A percentile compares a stretch with the other conserved stretches of the same genome.
Conservation (phyloP, 2,888 invertebrate species). For the Drosophila prolongata region DNA sequence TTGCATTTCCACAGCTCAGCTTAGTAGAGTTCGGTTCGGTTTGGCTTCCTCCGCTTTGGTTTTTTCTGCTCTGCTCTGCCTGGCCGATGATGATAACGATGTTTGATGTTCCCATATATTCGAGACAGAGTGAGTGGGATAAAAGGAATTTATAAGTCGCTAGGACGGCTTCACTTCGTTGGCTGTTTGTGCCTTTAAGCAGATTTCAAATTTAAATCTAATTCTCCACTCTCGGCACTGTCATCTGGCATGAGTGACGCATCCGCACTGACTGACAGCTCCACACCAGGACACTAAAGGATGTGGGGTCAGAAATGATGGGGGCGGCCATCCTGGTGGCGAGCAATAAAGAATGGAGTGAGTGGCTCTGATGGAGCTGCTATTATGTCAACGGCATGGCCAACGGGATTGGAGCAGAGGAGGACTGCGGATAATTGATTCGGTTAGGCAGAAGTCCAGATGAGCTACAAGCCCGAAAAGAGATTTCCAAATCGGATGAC, state of each 20-base stretch:
- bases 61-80: constrained; percentile 1
- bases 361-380: constrained; percentile 50
- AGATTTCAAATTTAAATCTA: constrained; percentile 68
- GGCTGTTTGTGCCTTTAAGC: constrained; percentile 44
- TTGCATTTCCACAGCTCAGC: constrained; percentile 38
- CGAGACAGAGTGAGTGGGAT: constrained; percentile 22
- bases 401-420: constrained; percentile 40
- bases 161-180: constrained; percentile 43
- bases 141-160: constrained; percentile 55
- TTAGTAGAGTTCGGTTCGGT: constrained; percentile 12
- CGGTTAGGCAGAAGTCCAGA: constrained; percentile 32
- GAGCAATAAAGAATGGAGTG: constrained; percentile 32
- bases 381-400: constrained; percentile 54
- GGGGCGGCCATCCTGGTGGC: constrained; percentile 19
- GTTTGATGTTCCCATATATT: constrained; percentile 44
- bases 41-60: constrained; percentile 6
- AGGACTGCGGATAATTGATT: constrained; percentile 31
- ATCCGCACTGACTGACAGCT: constrained; percentile 57
- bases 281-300: constrained; percentile 18
- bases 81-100: constrained; percentile 37
- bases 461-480: constrained; percentile 30
- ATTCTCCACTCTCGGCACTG: constrained; percentile 72
- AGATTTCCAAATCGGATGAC: constrained; percentile 8
- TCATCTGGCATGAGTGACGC: constrained; percentile 70
- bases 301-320: constrained; percentile 7